phyloP scores from a whole-genome alignment of 2,888 invertebrate genomes.

The Nymphalis c-album region DNA sequence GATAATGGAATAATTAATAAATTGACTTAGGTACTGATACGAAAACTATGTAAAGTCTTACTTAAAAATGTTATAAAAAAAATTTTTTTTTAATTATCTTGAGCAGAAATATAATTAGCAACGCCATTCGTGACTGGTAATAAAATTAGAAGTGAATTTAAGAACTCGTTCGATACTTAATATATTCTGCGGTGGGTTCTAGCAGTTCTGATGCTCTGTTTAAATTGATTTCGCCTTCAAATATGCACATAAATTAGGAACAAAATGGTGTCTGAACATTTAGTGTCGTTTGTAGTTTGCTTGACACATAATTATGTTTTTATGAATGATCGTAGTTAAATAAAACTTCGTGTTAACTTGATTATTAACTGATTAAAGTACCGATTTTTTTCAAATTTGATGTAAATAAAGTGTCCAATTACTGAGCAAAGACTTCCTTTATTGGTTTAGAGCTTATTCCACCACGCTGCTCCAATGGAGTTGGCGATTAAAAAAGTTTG shows the following conservation, averaged over 20 bases:
- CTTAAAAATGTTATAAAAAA: too few relatives aligned
- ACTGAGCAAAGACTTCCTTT: too few relatives aligned
- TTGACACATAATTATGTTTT: background rate
- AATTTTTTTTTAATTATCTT: too few relatives aligned
- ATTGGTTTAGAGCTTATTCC: too few relatives aligned
- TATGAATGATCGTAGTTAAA: background rate
- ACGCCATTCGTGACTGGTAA: conserved; percentile 24
- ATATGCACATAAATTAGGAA: conserved; percentile 34
- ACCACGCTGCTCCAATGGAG: background rate
- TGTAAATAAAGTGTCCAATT: too few relatives aligned
- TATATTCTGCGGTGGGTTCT: conserved; percentile 26
- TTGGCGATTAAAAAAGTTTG: background rate
- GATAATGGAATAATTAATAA: too few relatives aligned
- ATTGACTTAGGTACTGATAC: too few relatives aligned
- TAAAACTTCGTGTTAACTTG: background rate
- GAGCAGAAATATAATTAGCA: background rate
- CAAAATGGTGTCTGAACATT: conserved; percentile 20
- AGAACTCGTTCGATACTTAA: conserved; percentile 22
- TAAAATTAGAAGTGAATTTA: conserved; percentile 23
- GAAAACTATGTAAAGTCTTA: too few relatives aligned
- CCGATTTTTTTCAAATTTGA: too few relatives aligned
- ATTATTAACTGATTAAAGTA: background rate
- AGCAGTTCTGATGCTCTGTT: conserved; percentile 10
- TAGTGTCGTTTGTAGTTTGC: background rate
- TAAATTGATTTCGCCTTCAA: conserved; percentile 28